Evolutionary conservation across 2,888 invertebrate genomes (phyloP).

Genomic region (Mactromeris polynyma): DNA sequence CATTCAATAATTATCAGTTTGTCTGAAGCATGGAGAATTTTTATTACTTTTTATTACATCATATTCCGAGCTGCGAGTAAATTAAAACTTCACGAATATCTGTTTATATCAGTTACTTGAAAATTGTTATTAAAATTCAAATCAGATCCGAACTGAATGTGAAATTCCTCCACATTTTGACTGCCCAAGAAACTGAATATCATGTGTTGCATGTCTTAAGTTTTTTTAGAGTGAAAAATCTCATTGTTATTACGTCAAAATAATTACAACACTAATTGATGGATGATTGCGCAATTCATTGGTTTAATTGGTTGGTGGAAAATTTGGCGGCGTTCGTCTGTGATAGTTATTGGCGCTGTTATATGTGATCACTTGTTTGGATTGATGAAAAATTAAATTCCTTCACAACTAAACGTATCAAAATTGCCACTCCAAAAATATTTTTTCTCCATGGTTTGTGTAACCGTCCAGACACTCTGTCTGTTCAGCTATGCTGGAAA

Average conservation of each 20-base stretch:
- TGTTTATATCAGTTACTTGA: too few relatives aligned
- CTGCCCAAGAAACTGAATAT: constrained; percentile 5
- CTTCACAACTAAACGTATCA: constrained; percentile 21
- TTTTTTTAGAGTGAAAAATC: background rate
- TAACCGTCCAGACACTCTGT: constrained; percentile 26
- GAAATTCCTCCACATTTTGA: background rate
- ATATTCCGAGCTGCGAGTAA: too few relatives aligned
- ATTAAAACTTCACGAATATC: too few relatives aligned
- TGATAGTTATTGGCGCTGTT: background rate
- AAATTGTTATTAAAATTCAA: too few relatives aligned
- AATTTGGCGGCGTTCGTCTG: constrained; percentile 15
- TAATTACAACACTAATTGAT: constrained; percentile 6
- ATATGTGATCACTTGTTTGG: background rate
- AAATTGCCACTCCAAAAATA: constrained; percentile 23
- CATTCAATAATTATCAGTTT: too few relatives aligned
- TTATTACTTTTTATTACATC: too few relatives aligned
- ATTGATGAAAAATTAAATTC: constrained; percentile 28
- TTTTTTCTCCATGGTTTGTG: constrained; percentile 2
- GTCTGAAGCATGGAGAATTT: too few relatives aligned
- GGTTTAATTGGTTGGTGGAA: constrained; percentile 13
- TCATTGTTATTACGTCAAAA: constrained; percentile 9
- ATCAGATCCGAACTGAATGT: background rate
- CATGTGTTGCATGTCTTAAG: background rate
- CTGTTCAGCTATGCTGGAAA: constrained; percentile 39
- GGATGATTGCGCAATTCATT: background rate